Conservation (phyloP, 2,888 invertebrate genomes). For the Acleris sparsana region DNA sequence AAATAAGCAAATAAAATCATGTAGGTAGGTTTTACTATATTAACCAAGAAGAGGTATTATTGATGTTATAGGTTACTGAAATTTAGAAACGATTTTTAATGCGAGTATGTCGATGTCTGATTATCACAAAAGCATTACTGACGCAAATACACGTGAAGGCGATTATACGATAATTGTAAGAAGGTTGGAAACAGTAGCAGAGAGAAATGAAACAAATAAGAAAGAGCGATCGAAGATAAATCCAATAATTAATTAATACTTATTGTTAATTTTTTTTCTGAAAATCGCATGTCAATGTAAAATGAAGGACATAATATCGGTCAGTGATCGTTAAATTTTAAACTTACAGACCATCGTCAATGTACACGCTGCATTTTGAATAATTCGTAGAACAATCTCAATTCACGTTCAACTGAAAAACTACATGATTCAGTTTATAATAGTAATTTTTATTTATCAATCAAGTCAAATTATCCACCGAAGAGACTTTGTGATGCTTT, state of each 20-base stretch:
- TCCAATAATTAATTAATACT: no score
- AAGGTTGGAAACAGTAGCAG: neutral
- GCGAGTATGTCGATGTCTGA: neutral
- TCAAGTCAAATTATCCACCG: no score
- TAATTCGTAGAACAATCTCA: slow-evolving; percentile 12
- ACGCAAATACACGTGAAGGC: neutral
- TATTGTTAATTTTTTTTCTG: slow-evolving; percentile 1
- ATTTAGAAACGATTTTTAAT: no score
- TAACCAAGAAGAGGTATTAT: no score
- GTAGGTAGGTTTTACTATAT: no score
- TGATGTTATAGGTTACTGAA: no score
- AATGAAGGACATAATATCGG: slow-evolving; percentile 18
- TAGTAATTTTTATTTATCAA: no score
- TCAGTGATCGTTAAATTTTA: slow-evolving; percentile 17
- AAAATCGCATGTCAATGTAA: slow-evolving; percentile 15
- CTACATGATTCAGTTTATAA: neutral
- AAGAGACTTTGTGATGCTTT: no score
- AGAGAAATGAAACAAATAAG: neutral
- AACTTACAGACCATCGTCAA: slow-evolving; percentile 37
- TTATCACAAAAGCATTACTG: neutral
- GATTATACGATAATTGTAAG: no score
- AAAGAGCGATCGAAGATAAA: slow-evolving; percentile 7
- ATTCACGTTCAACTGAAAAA: neutral
- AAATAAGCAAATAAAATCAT: no score
- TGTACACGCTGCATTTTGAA: slow-evolving; percentile 12